Percentiles rank a stretch among this genome's conserved stretches.
phyloP scores from a whole-genome alignment of 1,140 invertebrate species.

The Atta cephalotes region DNA sequence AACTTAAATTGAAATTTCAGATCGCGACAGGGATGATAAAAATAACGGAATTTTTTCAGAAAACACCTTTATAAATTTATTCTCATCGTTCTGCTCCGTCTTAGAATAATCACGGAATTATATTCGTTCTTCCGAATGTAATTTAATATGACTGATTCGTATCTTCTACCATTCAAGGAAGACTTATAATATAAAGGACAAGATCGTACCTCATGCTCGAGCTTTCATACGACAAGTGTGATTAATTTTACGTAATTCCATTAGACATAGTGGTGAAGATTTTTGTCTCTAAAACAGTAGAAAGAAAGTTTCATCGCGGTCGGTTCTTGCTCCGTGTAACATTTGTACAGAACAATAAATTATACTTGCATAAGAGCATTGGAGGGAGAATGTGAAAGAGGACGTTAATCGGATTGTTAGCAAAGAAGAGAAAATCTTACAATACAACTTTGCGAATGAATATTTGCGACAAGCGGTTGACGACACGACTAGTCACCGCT shows the following conservation, averaged over 20 bases:
- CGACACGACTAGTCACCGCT: constrained; percentile 31
- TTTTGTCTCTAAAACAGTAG: constrained; percentile 65
- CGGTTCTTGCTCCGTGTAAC: constrained; percentile 15
- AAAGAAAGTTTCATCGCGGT: constrained; percentile 67
- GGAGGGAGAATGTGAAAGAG: background rate
- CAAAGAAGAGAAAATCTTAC: constrained; percentile 60
- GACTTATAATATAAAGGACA: constrained; percentile 35
- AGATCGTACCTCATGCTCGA: constrained; percentile 7
- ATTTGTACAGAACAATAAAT: constrained; percentile 68
- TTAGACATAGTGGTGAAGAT: constrained; percentile 47
- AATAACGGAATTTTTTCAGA: constrained; percentile 44
- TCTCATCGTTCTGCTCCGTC: background rate
- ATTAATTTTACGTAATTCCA: constrained; percentile 46
- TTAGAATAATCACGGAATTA: constrained; percentile 30
- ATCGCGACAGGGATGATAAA: constrained; percentile 19
- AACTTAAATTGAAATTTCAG: constrained; percentile 62
- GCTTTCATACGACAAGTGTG: constrained; percentile 12
- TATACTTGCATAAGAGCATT: constrained; percentile 53
- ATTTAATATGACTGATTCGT: constrained; percentile 50
- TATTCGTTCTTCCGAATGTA: constrained; percentile 14
- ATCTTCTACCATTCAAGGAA: constrained; percentile 23
- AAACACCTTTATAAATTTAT: constrained; percentile 35
- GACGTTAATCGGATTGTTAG: constrained; percentile 72
- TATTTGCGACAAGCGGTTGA: constrained; percentile 44
- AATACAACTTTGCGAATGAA: constrained; percentile 51